These are phyloP conservation scores for Bugula neritina DNA, from an alignment of 2,888 invertebrate species.

Conservation along the genomic window DNA sequence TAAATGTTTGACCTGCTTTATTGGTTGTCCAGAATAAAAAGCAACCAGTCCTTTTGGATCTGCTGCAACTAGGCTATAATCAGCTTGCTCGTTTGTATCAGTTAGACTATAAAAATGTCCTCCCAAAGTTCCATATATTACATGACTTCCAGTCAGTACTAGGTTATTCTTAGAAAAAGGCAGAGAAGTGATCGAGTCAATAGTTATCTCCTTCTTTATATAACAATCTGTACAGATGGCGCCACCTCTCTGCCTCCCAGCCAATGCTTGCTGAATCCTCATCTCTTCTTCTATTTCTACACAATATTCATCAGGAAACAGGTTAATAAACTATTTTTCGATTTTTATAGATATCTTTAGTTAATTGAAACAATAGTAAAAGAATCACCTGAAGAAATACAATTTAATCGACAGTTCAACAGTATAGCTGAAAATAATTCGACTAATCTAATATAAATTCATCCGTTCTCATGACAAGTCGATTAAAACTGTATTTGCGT, in stretches of 20 bases:
- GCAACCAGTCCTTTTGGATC: neutral
- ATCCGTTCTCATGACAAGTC: no score
- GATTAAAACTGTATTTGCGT: no score
- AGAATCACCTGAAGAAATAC: no score
- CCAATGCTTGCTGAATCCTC: neutral
- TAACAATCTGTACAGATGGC: neutral
- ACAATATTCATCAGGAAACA: no score
- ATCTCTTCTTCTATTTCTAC: neutral
- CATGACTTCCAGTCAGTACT: neutral
- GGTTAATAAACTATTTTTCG: no score
- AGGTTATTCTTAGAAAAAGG: neutral
- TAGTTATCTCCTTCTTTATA: neutral
- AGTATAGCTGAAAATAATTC: no score
- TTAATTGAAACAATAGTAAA: no score
- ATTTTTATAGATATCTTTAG: no score
- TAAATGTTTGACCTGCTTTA: neutral
- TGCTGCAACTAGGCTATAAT: neutral
- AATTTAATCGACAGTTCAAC: no score
- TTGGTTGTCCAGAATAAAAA: neutral
- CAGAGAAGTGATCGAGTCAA: neutral
- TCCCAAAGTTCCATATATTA: neutral
- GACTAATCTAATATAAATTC: no score
- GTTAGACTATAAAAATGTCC: neutral
- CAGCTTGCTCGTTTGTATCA: neutral
- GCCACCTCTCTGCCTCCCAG: neutral